Base-by-base conservation (phyloP, 1,140 invertebrate genomes). In the Pogonognathellus flavescens region DNA sequence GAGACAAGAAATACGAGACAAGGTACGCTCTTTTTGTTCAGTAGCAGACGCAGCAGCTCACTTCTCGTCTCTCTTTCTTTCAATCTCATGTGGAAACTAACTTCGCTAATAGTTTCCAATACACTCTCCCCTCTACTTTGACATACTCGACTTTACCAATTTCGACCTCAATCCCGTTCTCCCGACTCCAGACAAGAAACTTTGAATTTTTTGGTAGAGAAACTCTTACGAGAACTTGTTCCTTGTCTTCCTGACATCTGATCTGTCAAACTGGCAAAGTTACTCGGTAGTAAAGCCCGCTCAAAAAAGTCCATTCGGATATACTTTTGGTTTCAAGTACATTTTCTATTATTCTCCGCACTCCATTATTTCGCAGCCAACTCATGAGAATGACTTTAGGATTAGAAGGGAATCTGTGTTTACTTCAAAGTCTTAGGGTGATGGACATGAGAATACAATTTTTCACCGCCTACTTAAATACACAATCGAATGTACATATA, bases 1-100 rank as follows among this genome's bases (percentile, higher is more conserved):
- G 96, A 93, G 98, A 90, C 97, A 98, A 92, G 96, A 97, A 91
- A 99, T 99, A 91, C 94, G 97, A 92, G 97, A 98, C 92, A 99
- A 99, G 95, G 97, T 98, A 90, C 25, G 25, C 81, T 83, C 49
- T 50, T 76, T 76, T 76, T 76, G 49, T 50, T 76, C 70, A 22
- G 13, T 0, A 41, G 59, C 16, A 41, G 31, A 41, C 6, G 31
- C 31, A 41, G 2, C 62, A 66, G 25, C 62, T 31, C 70, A 49
- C 14, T 50, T n/a, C 14, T 49, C 70, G n/a, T 50, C 41, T 66
- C 57, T 41, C 20, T 62, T 55, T 53, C 50, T 84, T 84, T 84
- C 49, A 72, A 80, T 84, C 49, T 70, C 59, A 22, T 50, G 18
- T 76, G 70, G 70, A 76, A 76, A 9, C 41, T 14, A 76, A 76